Percentiles rank a stretch among this genome's conserved stretches.
Evolutionary conservation across 2,797 vertebrate genomes (phyloP).

Genomic region (Oreonectes daqikongensis): DNA sequence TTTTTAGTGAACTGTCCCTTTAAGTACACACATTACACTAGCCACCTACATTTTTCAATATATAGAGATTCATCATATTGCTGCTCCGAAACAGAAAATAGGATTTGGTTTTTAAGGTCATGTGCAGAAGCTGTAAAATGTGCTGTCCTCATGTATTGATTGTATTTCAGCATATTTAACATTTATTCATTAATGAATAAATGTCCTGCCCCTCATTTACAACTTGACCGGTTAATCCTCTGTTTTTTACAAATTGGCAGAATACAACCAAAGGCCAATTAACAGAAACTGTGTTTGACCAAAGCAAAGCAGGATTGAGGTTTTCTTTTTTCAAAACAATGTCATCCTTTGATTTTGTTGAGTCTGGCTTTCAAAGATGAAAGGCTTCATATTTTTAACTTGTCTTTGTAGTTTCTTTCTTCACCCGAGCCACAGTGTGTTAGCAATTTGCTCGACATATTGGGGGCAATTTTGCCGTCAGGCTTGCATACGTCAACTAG

Average conservation of each 20-base stretch:
- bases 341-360: slow-evolving; percentile 19
- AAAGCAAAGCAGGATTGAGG: neutral
- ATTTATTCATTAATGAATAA: slow-evolving; percentile 44
- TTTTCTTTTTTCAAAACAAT: slow-evolving; percentile 12
- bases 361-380: slow-evolving; percentile 28
- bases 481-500: neutral
- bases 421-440: slow-evolving; percentile 7
- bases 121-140: slow-evolving; percentile 5
- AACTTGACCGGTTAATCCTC: slow-evolving; percentile 30
- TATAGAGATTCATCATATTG: neutral
- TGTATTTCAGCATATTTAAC: slow-evolving; percentile 26
- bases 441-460: slow-evolving; percentile 3
- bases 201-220: slow-evolving; percentile 19
- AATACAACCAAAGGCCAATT: slow-evolving; percentile 32
- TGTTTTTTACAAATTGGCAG: slow-evolving; percentile 16
- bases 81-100: neutral
- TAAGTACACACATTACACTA: too few relatives aligned
- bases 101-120: neutral
- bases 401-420: slow-evolving; percentile 19
- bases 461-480: neutral
- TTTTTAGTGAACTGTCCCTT: too few relatives aligned
- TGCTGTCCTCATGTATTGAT: slow-evolving; percentile 30
- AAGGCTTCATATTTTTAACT: slow-evolving; percentile 6
- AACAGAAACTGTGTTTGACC: slow-evolving; percentile 16
- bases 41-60: too few relatives aligned